Evolutionary conservation across 2,797 vertebrate genomes (phyloP).

Genomic region (Clamator glandarius): DNA sequence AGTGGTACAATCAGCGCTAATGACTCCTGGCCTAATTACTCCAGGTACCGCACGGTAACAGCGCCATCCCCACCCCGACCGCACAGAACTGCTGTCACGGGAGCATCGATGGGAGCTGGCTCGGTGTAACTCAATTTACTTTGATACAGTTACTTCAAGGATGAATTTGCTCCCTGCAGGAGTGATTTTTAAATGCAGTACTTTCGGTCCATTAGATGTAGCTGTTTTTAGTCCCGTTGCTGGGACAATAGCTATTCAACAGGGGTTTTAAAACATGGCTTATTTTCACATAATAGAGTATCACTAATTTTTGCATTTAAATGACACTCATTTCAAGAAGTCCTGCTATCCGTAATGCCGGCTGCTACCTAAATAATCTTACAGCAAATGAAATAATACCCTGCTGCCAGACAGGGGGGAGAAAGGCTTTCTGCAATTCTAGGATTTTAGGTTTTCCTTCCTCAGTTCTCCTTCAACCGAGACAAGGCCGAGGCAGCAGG

Average conservation of each 20-base stretch:
- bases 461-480: not conserved
- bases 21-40: slow-evolving; percentile 49
- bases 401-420: not conserved
- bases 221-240: slow-evolving; percentile 11
- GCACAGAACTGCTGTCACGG: not conserved
- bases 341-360: not conserved
- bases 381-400: not conserved
- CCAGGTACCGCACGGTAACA: not conserved
- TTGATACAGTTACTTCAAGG: not conserved
- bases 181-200: slow-evolving; percentile 26
- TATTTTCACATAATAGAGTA: slow-evolving; percentile 36
- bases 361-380: not conserved
- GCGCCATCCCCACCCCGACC: not conserved
- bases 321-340: slow-evolving; percentile 14
- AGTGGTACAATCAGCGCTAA: slow-evolving; percentile 22
- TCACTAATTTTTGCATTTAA: slow-evolving; percentile 49
- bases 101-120: not conserved
- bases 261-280: not conserved
- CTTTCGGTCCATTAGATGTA: slow-evolving; percentile 37
- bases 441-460: not conserved
- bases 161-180: slow-evolving; percentile 34
- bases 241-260: slow-evolving; percentile 32
- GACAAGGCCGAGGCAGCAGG: not conserved
- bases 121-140: not conserved
- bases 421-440: not conserved